These are phyloP conservation scores for Synergus itoensis DNA, from an alignment of 2,888 invertebrate genomes.

Conservation along the genomic window DNA sequence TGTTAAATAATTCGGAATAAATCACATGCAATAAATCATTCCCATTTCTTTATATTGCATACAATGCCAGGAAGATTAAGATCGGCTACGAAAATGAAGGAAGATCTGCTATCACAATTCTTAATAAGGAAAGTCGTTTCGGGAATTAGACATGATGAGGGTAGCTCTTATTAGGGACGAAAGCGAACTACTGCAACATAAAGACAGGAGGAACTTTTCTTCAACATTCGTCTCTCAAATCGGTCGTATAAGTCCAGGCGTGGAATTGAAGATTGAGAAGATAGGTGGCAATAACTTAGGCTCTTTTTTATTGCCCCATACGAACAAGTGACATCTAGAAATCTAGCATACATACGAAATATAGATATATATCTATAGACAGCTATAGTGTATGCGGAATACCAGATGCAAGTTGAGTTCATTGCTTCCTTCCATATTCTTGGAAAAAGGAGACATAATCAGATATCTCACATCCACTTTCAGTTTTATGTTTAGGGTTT, in stretches of 20 bases:
- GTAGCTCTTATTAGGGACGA: background rate
- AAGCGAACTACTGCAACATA: background rate
- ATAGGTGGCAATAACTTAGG: background rate
- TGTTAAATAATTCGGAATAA: too few relatives aligned
- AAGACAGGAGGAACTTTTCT: background rate
- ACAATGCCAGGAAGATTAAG: background rate
- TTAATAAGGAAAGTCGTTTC: background rate
- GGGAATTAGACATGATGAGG: slow-evolving; percentile 19
- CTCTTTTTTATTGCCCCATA: background rate
- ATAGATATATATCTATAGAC: background rate
- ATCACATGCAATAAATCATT: too few relatives aligned
- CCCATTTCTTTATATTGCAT: background rate
- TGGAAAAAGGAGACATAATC: background rate
- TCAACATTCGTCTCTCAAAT: background rate
- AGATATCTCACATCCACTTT: slow-evolving; percentile 1
- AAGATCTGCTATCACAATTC: background rate
- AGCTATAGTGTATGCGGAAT: background rate
- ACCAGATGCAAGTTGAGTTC: background rate
- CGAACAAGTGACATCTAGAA: background rate
- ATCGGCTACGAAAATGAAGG: background rate
- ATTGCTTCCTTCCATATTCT: background rate
- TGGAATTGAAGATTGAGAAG: slow-evolving; percentile 22
- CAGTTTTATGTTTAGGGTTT: slow-evolving; percentile 31
- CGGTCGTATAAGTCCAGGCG: background rate
- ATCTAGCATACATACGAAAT: background rate